Evolutionary conservation across 1,140 invertebrate species (phyloP).

Genomic region (silkworm (Bombyx mori)): ASM3026992v2 NC_085119.1:13293501-13294000

Average conservation of each 20-base stretch:
- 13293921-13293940: conserved; percentile 59
- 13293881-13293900: conserved; percentile 51
- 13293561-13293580: conserved; percentile 36
- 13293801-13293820: conserved; percentile 9
- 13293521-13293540: conserved; percentile 58
- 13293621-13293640: conserved; percentile 64
- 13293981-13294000: conserved; percentile 11
- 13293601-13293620: conserved; percentile 70
- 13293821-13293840: conserved; percentile 32
- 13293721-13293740: conserved; percentile 13
- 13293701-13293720: conserved; percentile 14
- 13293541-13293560: conserved; percentile 22
- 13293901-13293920: conserved; percentile 55
- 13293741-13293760: conserved; percentile 12
- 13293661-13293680: conserved; percentile 32
- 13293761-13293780: conserved; percentile 17
- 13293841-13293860: conserved; percentile 46
- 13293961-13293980: conserved; percentile 38
- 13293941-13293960: conserved; percentile 49
- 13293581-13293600: conserved; percentile 59
- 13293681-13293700: conserved; percentile 32
- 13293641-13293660: conserved; percentile 49
- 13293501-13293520: conserved; percentile 58
- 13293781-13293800: conserved; percentile 11
- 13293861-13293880: conserved; percentile 52